These are phyloP conservation scores for Malurus elegans DNA, from an alignment of 2,113 vertebrate species.

Conservation along the genomic window DNA sequence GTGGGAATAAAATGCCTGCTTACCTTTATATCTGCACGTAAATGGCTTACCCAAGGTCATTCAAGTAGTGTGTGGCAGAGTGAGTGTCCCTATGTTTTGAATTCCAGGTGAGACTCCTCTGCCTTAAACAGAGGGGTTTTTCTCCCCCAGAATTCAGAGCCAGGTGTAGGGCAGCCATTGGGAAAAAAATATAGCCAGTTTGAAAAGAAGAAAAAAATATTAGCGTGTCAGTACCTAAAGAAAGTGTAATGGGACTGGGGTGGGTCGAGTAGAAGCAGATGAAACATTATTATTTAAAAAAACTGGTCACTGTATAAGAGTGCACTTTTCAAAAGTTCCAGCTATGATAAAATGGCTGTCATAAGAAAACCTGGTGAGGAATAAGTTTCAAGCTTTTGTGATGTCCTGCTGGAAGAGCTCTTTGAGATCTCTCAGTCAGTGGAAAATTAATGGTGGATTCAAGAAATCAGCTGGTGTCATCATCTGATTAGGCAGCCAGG, in stretches of 20 bases:
- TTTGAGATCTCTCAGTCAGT: neutral
- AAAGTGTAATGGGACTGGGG: neutral
- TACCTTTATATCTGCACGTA: slow-evolving; percentile 36
- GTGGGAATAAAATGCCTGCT: slow-evolving; percentile 44
- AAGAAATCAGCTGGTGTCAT: neutral
- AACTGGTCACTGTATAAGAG: neutral
- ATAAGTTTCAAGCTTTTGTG: neutral
- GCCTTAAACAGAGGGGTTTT: neutral
- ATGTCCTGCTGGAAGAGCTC: neutral
- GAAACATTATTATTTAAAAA: slow-evolving; percentile 1
- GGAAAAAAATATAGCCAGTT: neutral
- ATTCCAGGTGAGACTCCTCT: neutral
- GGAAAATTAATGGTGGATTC: neutral
- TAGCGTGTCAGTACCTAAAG: neutral
- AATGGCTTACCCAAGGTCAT: slow-evolving; percentile 42
- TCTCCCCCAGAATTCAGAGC: neutral
- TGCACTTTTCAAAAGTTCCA: neutral
- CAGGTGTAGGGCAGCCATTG: neutral
- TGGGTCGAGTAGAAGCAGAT: neutral
- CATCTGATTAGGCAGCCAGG: neutral
- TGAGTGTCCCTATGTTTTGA: neutral
- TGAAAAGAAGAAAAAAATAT: neutral
- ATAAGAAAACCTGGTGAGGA: neutral
- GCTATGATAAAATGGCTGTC: neutral
- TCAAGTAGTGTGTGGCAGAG: slow-evolving; percentile 13